Base-by-base conservation (phyloP, 2,113 vertebrate species). In the Haplochromis burtoni region DNA sequence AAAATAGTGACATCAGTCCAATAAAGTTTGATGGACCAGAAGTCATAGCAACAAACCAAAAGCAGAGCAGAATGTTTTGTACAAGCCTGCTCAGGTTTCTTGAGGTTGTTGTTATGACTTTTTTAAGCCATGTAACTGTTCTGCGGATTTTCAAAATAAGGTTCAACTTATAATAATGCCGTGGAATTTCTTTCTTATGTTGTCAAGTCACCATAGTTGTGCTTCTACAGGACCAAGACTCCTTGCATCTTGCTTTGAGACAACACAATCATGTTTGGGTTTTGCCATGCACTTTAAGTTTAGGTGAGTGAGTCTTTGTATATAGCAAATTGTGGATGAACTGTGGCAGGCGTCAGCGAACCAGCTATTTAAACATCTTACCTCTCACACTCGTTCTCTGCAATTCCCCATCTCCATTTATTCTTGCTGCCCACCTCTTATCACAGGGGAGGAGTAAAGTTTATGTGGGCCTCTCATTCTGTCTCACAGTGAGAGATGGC, bases 401-500 rank as follows among this genome's bases (percentile, higher is more conserved):
- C 71, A 7, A n/a, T 40, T 9, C 73, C 21, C 26, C 13, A 33
- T 68, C 12, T 82, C 19, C 80, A 38, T 12, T 35, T 47, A 78
- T 19, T 45, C 40, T 55, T 57, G 19, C 78, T 88, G 71, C 90
- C 88, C 90, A 81, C 49, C 29, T 88, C 42, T 82, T 90, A 90
- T 92, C 91, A 45, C 7, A 10, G 55, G 83, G 87, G 88, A 87
- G 87, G 87, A 88, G 88, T 78, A 68, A 86, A 68, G 88, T 93
- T 92, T 88, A 91, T 89, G 85, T 87, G 84, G 59, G 90, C 47
- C 80, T 90, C 87, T 85, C 87, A 86, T 83, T 92, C 83, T 73
- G 84, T 92, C 89, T 92, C 90, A 82, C 85, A 87, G 92, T 95
- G 92, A 94, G 86, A 38, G 85, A 91, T 93, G 86, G 88, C 81